Base-by-base conservation (phyloP, 2,888 invertebrate species). In the Lucinisca nassula region DNA sequence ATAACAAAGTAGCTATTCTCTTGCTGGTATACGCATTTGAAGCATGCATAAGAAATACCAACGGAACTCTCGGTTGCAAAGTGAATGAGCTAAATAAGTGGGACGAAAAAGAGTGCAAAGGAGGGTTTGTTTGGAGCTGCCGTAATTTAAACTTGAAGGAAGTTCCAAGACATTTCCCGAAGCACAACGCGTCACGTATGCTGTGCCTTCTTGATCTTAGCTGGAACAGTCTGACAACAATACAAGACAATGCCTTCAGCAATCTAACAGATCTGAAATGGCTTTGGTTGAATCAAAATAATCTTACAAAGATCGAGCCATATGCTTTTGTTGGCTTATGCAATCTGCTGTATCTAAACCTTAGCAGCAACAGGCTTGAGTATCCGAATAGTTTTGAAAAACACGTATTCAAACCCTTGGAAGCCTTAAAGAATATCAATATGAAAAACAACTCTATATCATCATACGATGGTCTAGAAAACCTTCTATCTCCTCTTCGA, bases 141-240 rank as follows among this genome's bases (percentile, higher is more conserved):
- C 32, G 10, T 17, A 10, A 67, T 17, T 8, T 35, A 21, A 30
- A 30, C 24, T 35, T 67, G 17, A 67, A 2, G 10, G 17, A 67
- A 14, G 3, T 67, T 17, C 67, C 67, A 10, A 35, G 17, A 67
- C 8, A 4, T 8, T 35, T 30, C 35, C 67, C 67, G 10, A 67
- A 12, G 17, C 35, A 32, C 35, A 67, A 67, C 21, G 12, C 67
- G 27, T 67, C 67, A 35, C 21, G 35, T 14, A 32, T 35, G 0
- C 72, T 82, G 3, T 77, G 82, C 30, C 27, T 72, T 3, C 77
- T 82, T 12, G 38, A 82, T n/a, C 32, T 82, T 10, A 78, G 82
- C n/a, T n/a, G 40, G 35, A 82, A 82, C n/a, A 10, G 6, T 17
- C 73, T 82, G n/a, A 8, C 49, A 17, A 10, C 12, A 8, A 35